Evolutionary conservation across 2,797 vertebrate genomes (phyloP).

Genomic region (Fistularia commersonii): DNA sequence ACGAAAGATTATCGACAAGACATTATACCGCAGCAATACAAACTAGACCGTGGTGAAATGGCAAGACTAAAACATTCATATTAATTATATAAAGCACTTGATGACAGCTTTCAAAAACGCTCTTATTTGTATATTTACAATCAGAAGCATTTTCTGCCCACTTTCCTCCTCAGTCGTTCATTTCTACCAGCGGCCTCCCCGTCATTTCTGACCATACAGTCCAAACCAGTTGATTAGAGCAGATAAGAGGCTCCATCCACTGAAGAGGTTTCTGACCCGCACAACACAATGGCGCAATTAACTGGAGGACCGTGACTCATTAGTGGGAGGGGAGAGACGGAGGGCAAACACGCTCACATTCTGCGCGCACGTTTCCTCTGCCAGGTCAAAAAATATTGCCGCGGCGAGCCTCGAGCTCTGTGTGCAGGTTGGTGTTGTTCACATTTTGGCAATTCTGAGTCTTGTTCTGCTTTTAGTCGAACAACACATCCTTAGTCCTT

Average conservation of each 20-base stretch:
- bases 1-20: no score
- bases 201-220: conserved; percentile 25
- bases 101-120: conserved; percentile 1
- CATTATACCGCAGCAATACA: no score
- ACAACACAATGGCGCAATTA: conserved; percentile 46
- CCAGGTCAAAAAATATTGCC: no score
- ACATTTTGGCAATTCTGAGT: no score
- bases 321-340: conserved; percentile 3
- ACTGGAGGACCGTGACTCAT: conserved; percentile 56
- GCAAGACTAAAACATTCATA: no score
- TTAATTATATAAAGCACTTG: not conserved
- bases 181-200: conserved; percentile 11
- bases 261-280: conserved; percentile 48
- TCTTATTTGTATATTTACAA: conserved; percentile 4
- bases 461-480: no score
- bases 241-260: conserved; percentile 27
- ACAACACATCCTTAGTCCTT: no score
- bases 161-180: not conserved
- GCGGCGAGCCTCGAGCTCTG: no score
- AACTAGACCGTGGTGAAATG: no score
- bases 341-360: conserved; percentile 21
- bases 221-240: conserved; percentile 18
- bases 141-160: not conserved
- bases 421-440: no score
- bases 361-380: not conserved